Evolutionary conservation across 2,797 vertebrate species (phyloP), one percentile per base, ranked within the genome.

Genomic region (Numenius phaeopus): DNA sequence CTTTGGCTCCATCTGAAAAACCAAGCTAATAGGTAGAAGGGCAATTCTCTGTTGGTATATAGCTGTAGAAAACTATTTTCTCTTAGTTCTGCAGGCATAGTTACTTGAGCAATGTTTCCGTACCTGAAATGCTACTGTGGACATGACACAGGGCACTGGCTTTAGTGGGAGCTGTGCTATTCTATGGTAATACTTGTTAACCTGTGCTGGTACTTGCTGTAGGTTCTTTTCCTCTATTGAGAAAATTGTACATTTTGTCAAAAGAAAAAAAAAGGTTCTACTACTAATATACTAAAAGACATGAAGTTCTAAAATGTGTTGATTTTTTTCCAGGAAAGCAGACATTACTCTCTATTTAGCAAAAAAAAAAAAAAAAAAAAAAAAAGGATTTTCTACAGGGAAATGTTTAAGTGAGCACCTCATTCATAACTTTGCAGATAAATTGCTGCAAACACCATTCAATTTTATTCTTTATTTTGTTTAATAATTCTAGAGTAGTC

Each of bases 1-100:
- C 54, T 83, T 73, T 87, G 87, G 58, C 62, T 91, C 50, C 30
- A 30, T 55, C 82, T 89, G 30, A 73, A 97, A 88, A 94, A 65
- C 3, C 42, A 81, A 61, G 39, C 52, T 93, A 86, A 78, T 62
- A 90, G 54, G 65, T 27, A 61, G 65, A 89, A 83, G 55, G 72
- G 46, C 34, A 94, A 85, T 92, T 87, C 52, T 87, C 86, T 91
- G 30, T 39, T 55, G 32, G 21, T 52, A 49, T 89, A 37, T 32
- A 52, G 39, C 32, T 87, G 49, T 24, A 67, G n/a, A 79, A 97
- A 93, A 62, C 20, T 52, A 39, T n/a, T 82, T 93, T 85, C 30
- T 77, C 27, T 42, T 83, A 70, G 34, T 37, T 96, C 29, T 86
- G 29, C 34, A 78, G 62, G 18, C 18, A 23, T 14, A 22, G 64